Percentiles rank a stretch among this genome's conserved stretches.
Conservation (phyloP, 2,888 invertebrate species). For the Agrilus mali region DNA sequence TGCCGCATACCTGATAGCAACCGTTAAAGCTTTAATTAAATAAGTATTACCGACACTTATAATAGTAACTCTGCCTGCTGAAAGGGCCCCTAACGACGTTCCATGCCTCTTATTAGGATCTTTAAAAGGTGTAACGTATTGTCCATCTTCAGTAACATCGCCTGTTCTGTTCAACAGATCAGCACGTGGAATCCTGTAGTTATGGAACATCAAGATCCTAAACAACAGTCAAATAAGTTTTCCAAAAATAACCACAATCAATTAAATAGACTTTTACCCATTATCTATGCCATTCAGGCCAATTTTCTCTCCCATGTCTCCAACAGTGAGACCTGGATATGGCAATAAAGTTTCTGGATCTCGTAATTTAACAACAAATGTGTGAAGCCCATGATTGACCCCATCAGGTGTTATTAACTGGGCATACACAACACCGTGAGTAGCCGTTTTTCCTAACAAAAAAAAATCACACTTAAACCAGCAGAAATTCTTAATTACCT, state of each 20-base stretch:
- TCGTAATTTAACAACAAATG: constrained; percentile 78
- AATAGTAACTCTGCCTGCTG: constrained; percentile 71
- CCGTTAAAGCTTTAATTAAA: constrained; percentile 61
- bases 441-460: constrained; percentile 58
- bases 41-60: constrained; percentile 42
- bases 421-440: constrained; percentile 80
- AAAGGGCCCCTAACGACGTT: constrained; percentile 50
- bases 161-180: constrained; percentile 74
- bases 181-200: constrained; percentile 68
- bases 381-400: constrained; percentile 70
- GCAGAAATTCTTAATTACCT: background rate
- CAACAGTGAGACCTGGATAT: constrained; percentile 69
- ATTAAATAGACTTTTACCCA: constrained; percentile 46
- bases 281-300: constrained; percentile 90
- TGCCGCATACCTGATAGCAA: constrained; percentile 78
- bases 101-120: constrained; percentile 60
- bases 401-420: constrained; percentile 72
- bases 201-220: constrained; percentile 63
- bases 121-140: constrained; percentile 66
- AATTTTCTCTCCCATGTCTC: constrained; percentile 87
- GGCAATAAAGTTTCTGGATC: constrained; percentile 59
- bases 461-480: background rate
- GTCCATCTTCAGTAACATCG: constrained; percentile 73
- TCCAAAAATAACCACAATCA: background rate
- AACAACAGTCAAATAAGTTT: constrained; percentile 4